Base-by-base conservation (phyloP, 2,113 vertebrate genomes). In the Istiophorus platypterus region DNA sequence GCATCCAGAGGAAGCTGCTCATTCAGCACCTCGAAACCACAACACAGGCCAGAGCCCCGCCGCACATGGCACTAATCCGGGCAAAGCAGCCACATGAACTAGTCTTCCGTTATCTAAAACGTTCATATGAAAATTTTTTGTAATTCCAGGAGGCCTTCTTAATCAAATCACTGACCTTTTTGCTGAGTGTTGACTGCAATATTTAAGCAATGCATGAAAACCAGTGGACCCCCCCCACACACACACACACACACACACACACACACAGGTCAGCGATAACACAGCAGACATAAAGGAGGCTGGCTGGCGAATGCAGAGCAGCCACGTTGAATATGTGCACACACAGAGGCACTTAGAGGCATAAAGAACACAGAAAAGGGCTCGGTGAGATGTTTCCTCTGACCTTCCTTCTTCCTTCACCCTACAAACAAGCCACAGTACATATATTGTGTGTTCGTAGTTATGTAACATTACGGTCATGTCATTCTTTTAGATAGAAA, bases 261-360 rank as follows among this genome's bases (percentile, higher is more conserved):
- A n/a, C n/a, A n/a, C n/a, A n/a, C n/a, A 11, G 42, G 4, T 17
- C 72, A 57, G 73, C 51, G 72, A 63, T 56, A 54, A 65, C n/a
- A 29, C 22, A 20, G n/a, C 22, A 65, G 37, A 34, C 64, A 29
- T 13, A n/a, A n/a, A 42, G 41, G 2, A 51, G 2, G 51, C 18
- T 9, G 24, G 22, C 34, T 5, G 3, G 14, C 24, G 14, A 34
- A 64, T 54, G 37, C 13, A 5, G 13, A 57, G 29, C 31, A 66
- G 34, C 27, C 18, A 31, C 63, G 8, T 1, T 26, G 41, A 65
- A 42, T 51, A 24, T 39, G 31, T 17, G 31, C 4, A 41, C 6
- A 54, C 27, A 41, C 17, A 65, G 17, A 56, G 61, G 11, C 17
- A 14, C 12, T 31, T 24, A 57, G 18, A 20, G 47, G 2, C 45